Conservation (phyloP, 2,113 vertebrate species). For the Athene noctua region DNA sequence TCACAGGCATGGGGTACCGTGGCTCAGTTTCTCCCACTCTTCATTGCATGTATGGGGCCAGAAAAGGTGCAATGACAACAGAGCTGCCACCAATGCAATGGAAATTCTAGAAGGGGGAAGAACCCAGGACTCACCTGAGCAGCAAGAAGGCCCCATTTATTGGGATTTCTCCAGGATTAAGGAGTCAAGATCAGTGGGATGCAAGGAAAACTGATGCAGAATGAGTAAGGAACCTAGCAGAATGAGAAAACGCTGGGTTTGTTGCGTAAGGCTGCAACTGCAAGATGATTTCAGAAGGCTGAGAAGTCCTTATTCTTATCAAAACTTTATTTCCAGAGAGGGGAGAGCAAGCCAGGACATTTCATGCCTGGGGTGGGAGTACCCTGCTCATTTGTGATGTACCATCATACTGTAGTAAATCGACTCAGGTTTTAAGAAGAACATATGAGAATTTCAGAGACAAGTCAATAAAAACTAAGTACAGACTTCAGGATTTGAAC, state of each 20-base stretch:
- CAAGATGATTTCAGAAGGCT: neutral
- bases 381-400: neutral
- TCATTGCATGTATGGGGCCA: neutral
- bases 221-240: fast-evolving
- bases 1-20: neutral
- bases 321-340: neutral
- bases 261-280: fast-evolving
- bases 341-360: fast-evolving
- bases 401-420: neutral
- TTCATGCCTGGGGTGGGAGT: neutral
- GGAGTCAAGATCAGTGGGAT: neutral
- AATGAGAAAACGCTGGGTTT: neutral
- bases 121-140: neutral
- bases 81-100: neutral
- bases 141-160: neutral
- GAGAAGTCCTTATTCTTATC: neutral
- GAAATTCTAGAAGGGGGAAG: neutral
- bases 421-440: neutral
- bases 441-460: neutral
- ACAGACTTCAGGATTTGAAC: neutral
- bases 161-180: neutral
- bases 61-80: neutral
- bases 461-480: neutral
- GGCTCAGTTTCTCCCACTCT: neutral
- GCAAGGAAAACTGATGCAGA: neutral